Evolutionary conservation across 2,113 vertebrate species (phyloP), one percentile per base, ranked within the genome.

Genomic region (Circaetus gallicus): DNA sequence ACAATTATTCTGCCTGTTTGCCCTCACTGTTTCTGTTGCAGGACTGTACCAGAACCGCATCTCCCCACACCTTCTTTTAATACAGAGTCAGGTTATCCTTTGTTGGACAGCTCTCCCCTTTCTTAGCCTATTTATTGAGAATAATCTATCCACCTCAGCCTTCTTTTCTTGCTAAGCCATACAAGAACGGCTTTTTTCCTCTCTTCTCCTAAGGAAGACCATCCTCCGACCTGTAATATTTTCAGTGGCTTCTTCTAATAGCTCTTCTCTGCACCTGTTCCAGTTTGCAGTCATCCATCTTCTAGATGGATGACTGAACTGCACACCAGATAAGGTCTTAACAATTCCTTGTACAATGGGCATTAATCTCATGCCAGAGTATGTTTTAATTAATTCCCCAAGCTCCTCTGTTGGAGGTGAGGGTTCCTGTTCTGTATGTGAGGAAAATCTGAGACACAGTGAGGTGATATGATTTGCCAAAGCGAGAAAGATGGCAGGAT

Each of bases 311-410:
- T 76, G 77, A 59, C 24, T 36, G 77, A 95, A 82, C 50, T 47
- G 78, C 83, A 76, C 78, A 84, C 52, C 34, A 76, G 61, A 42
- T 82, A 91, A 94, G 61, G 74, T 67, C 56, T 91, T 89, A 91
- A 74, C 91, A 87, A 82, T 67, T 79, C 81, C 82, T 94, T 62
- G 52, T 79, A 87, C 65, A 56, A 36, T 10, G 40, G 69, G 74
- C 73, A 95, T 96, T 90, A 91, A 95, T 95, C 90, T 95, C 59
- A 90, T 11, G 74, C 77, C 81, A 90, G 63, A 90, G 43, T 31
- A 77, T 53, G 62, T 66, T 95, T 94, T 97, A 91, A 95, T 96
- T 93, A 93, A 96, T 87, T 94, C 89, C 70, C 66, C 47, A 40
- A 74, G 79, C 52, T 81, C 49, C 62, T 77, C 56, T 73, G 82